Evolutionary conservation across 1,140 invertebrate species (phyloP).

Genomic region (Lordiphosa collinella): DNA sequence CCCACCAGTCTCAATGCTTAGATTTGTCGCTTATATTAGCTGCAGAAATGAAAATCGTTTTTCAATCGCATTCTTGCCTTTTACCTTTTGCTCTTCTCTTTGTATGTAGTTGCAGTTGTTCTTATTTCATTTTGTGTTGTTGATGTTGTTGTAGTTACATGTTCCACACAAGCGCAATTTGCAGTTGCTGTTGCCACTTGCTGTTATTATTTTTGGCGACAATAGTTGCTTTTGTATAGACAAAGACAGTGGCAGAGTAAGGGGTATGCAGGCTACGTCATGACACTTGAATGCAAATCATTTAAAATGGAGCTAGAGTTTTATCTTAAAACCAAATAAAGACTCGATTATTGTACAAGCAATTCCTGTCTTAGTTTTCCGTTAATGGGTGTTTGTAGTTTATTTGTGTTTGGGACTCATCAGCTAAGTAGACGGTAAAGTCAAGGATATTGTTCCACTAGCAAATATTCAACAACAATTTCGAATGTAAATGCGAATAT

Average conservation of each 20-base stretch:
- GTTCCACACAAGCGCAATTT: constrained; percentile 56
- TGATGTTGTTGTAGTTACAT: constrained; percentile 14
- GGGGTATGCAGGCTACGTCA: not conserved
- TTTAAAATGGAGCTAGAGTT: too few relatives aligned
- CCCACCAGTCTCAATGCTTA: constrained; percentile 35
- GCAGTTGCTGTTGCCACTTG: constrained; percentile 53
- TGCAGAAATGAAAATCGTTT: constrained; percentile 78
- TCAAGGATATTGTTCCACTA: too few relatives aligned
- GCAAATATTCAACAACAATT: too few relatives aligned
- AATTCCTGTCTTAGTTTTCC: too few relatives aligned
- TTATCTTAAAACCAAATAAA: too few relatives aligned
- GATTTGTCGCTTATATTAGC: constrained; percentile 77
- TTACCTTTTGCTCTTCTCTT: constrained; percentile 55
- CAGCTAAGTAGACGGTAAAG: too few relatives aligned
- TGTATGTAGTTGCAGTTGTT: constrained; percentile 26
- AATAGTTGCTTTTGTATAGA: constrained; percentile 15
- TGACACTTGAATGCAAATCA: not conserved
- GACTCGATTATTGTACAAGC: too few relatives aligned
- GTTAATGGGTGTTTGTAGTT: too few relatives aligned
- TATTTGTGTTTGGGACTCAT: too few relatives aligned
- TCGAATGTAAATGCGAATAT: too few relatives aligned
- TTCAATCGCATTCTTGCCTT: constrained; percentile 71
- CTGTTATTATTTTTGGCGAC: constrained; percentile 49
- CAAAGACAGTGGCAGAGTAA: not conserved
- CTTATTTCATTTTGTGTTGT: constrained; percentile 12